Evolutionary conservation across 1,140 invertebrate genomes (phyloP), one percentile per base, ranked within the genome.

Genomic region (Magallana ariakensis): DNA sequence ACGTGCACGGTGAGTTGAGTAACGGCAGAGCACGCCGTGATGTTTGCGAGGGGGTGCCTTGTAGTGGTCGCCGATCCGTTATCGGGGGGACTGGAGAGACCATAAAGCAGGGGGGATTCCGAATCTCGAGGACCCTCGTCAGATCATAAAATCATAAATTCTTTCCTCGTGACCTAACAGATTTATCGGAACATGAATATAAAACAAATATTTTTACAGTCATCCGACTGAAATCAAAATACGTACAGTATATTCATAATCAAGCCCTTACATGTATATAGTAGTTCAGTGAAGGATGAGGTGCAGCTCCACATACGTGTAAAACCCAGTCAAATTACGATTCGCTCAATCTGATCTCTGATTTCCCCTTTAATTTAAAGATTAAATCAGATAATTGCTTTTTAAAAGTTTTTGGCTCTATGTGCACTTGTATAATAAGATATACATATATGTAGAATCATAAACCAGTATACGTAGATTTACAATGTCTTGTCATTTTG

Each of bases 111-210:
- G 26, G 85, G 33, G 53, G 62, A 70, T 87, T 83, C 82, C 80
- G 54, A 80, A 83, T 83, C 46, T 87, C 16, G 46, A 70, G 60
- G 54, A 60, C 66, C 66, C 53, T 75, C 57, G 19, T 66, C 55
- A n/a, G 60, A 60, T 56, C 58, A 87, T 87, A 87, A 87, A 87
- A 75, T 53, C 81, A 87, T 87, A 87, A 87, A 87, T 87, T 87
- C 56, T 15, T 5, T 46, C 26, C 56, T 83, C 85, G 13, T 66
- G 80, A 19, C 80, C 46, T 6, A 56, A 54, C 80, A 55, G 9
- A 81, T n/a, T 54, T 54, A 81, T 81, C 46, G 15, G 55, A 26
- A 81, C 80, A 81, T 81, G 55, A 81, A 54, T 81, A 55, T 56
- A 53, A n/a, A 9, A 55, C 80, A 56, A 55, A 81, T 54, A 55